Evolutionary conservation across 2,113 vertebrate species (phyloP).

Genomic region (Morone chrysops): DNA sequence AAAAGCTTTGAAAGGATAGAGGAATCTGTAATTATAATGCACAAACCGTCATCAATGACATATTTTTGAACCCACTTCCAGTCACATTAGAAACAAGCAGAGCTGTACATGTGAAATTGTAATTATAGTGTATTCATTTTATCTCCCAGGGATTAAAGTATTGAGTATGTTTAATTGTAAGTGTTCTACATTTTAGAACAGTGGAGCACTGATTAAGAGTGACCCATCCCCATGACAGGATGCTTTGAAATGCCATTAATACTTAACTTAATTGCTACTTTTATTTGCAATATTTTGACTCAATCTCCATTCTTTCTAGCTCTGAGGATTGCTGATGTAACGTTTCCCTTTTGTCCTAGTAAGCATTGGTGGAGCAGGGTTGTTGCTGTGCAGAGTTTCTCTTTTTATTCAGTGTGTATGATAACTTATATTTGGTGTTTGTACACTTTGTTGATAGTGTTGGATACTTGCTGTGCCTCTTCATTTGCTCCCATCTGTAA

Average conservation of each 20-base stretch:
- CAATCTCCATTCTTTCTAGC: background rate
- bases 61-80: slow-evolving; percentile 78
- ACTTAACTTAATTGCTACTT: slow-evolving; percentile 81
- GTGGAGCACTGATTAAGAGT: slow-evolving; percentile 73
- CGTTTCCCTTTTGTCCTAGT: background rate
- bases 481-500: no score
- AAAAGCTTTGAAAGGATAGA: slow-evolving; percentile 72
- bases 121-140: slow-evolving; percentile 76
- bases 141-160: slow-evolving; percentile 77
- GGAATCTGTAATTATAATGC: slow-evolving; percentile 79
- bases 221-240: slow-evolving; percentile 65
- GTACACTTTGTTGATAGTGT: no score
- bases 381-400: background rate
- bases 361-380: background rate
- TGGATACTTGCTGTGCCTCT: no score
- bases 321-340: slow-evolving; percentile 8
- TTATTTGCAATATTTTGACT: slow-evolving; percentile 60
- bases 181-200: slow-evolving; percentile 77
- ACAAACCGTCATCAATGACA: slow-evolving; percentile 75
- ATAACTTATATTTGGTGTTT: background rate
- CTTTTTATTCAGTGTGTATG: background rate
- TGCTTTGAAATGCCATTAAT: slow-evolving; percentile 76
- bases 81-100: slow-evolving; percentile 70
- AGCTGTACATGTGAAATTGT: slow-evolving; percentile 69
- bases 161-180: slow-evolving; percentile 79